phyloP scores from a whole-genome alignment of 2,797 vertebrate genomes.

The Discoglossus pictus region DNA sequence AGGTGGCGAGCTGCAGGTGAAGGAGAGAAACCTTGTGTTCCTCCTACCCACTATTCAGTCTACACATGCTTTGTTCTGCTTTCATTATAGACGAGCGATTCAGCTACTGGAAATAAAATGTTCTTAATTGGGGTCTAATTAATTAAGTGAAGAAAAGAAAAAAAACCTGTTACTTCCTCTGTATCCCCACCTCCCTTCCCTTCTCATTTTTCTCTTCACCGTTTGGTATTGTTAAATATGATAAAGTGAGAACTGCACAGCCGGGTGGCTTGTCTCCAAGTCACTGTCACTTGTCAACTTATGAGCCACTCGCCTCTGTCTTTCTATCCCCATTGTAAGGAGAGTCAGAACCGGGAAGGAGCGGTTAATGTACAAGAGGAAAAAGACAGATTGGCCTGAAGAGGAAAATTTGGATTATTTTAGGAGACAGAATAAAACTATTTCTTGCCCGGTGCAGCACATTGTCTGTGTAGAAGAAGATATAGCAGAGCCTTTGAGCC shows the following conservation, averaged over 20 bases:
- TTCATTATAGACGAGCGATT: conserved; percentile 36
- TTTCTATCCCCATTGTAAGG: conserved; percentile 23
- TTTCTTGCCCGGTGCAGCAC: background rate
- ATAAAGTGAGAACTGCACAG: conserved; percentile 37
- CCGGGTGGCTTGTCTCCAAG: conserved; percentile 34
- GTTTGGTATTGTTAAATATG: conserved; percentile 36
- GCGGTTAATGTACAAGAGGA: conserved; percentile 4
- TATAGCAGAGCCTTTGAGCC: conserved; percentile 1
- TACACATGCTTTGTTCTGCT: conserved; percentile 26
- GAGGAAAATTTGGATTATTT: conserved; percentile 16
- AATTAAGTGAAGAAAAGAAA: conserved; percentile 43
- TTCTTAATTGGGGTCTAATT: conserved; percentile 39
- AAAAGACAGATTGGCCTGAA: conserved; percentile 6
- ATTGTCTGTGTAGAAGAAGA: conserved; percentile 9
- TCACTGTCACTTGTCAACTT: conserved; percentile 46
- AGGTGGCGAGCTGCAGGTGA: background rate
- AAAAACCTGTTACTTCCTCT: conserved; percentile 42
- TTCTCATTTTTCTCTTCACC: conserved; percentile 1
- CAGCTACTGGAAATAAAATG: conserved; percentile 17
- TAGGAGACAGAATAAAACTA: conserved; percentile 18
- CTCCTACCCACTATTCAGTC: conserved; percentile 7
- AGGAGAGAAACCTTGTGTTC: too few relatives aligned
- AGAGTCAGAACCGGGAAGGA: background rate
- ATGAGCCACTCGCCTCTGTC: conserved; percentile 34
- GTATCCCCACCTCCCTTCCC: background rate